These are phyloP conservation scores for Papilio aristodemus DNA, from an alignment of 1,140 invertebrate genomes.

Conservation along the genomic window DNA sequence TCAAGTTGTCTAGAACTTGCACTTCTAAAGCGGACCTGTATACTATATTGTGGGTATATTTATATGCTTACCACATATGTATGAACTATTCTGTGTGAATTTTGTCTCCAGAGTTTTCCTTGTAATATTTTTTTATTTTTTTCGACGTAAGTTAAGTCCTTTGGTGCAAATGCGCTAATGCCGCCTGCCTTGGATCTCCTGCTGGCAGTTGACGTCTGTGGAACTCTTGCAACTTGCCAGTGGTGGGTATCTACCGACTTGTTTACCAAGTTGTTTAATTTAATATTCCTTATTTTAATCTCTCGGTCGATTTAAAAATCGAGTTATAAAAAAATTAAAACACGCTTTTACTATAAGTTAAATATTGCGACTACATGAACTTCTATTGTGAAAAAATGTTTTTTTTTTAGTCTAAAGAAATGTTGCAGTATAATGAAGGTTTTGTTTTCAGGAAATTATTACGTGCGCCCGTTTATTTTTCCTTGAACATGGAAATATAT, in stretches of 20 bases:
- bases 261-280: too few relatives aligned
- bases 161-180: too few relatives aligned
- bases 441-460: constrained; percentile 19
- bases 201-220: too few relatives aligned
- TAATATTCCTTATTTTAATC: too few relatives aligned
- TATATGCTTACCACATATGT: constrained; percentile 11
- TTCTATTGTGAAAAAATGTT: constrained; percentile 18
- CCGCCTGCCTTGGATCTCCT: too few relatives aligned
- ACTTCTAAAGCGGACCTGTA: background rate
- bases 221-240: too few relatives aligned
- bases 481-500: constrained; percentile 10
- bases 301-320: too few relatives aligned
- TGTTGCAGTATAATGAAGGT: constrained; percentile 16
- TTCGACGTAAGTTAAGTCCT: too few relatives aligned
- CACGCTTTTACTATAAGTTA: too few relatives aligned
- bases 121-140: background rate
- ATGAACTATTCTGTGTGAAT: background rate
- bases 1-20: constrained; percentile 2
- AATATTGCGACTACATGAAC: too few relatives aligned
- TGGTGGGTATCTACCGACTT: too few relatives aligned
- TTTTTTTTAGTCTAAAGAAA: background rate
- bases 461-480: background rate
- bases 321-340: too few relatives aligned
- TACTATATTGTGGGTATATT: constrained; percentile 1
- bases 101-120: background rate